Evolutionary conservation across 1,140 invertebrate species (phyloP).

Genomic region (Anagrus nilaparvatae): DNA sequence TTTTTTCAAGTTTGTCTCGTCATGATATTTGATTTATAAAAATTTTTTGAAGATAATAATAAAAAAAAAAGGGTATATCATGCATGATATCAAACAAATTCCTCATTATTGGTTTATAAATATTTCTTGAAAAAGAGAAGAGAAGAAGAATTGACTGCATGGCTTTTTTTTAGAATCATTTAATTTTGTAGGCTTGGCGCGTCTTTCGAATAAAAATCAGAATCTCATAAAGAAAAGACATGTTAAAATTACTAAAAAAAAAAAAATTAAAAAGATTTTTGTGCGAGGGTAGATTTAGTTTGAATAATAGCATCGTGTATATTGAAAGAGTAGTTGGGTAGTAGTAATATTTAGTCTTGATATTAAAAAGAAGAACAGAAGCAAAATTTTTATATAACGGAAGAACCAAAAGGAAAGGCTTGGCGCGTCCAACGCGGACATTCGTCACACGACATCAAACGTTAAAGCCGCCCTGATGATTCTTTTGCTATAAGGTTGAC

Average conservation of each 20-base stretch:
- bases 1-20: too few relatives aligned
- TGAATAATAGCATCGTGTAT: too few relatives aligned
- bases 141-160: background rate
- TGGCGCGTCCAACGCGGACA: constrained; percentile 34
- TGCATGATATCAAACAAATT: too few relatives aligned
- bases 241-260: background rate
- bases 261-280: constrained; percentile 7
- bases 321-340: too few relatives aligned
- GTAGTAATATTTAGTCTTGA: too few relatives aligned
- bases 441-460: constrained; percentile 42
- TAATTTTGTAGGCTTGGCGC: background rate
- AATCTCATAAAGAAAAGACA: too few relatives aligned
- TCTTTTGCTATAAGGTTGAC: too few relatives aligned
- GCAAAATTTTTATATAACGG: constrained; percentile 9
- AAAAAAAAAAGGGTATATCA: too few relatives aligned
- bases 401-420: constrained; percentile 21
- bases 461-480: constrained; percentile 36
- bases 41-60: too few relatives aligned
- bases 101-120: constrained; percentile 5
- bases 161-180: background rate
- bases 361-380: constrained; percentile 14
- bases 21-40: too few relatives aligned
- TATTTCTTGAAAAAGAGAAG: constrained; percentile 1
- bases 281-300: too few relatives aligned
- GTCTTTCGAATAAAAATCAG: too few relatives aligned